Conservation (phyloP, 1,140 invertebrate species). For the Spodoptera frugiperda region DNA sequence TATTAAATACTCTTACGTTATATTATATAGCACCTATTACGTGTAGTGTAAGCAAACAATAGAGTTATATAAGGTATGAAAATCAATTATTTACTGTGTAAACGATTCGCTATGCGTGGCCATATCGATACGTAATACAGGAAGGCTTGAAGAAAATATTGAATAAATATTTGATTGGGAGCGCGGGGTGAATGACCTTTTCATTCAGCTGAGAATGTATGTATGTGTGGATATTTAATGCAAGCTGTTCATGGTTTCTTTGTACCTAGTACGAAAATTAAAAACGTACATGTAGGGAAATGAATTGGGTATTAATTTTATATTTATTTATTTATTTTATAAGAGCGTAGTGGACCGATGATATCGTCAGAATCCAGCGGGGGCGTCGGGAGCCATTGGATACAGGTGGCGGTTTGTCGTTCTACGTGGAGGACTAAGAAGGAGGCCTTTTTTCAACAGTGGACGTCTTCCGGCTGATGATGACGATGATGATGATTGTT, state of each 20-base stretch:
- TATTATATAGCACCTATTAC: slow-evolving; percentile 5
- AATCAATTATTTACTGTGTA: slow-evolving; percentile 13
- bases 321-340: too few relatives aligned
- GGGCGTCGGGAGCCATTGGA: too few relatives aligned
- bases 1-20: background rate
- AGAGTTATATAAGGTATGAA: slow-evolving; percentile 18
- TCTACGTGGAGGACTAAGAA: too few relatives aligned
- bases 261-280: background rate
- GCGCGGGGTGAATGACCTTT: background rate
- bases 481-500: too few relatives aligned
- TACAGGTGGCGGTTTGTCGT: too few relatives aligned
- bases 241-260: background rate
- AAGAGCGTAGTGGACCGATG: too few relatives aligned
- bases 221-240: background rate
- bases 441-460: too few relatives aligned
- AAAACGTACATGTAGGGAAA: too few relatives aligned
- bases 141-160: slow-evolving; percentile 10
- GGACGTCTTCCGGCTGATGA: too few relatives aligned
- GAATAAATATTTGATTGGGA: slow-evolving; percentile 6
- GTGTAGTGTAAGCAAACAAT: background rate
- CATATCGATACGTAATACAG: slow-evolving; percentile 26
- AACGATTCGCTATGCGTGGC: slow-evolving; percentile 14
- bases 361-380: too few relatives aligned
- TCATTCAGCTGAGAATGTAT: background rate
- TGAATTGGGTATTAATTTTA: too few relatives aligned